Percentiles rank a stretch among this genome's conserved stretches.
These are phyloP conservation scores for Danio choprae DNA, from an alignment of 2,797 vertebrate species.

Conservation along the genomic window DNA sequence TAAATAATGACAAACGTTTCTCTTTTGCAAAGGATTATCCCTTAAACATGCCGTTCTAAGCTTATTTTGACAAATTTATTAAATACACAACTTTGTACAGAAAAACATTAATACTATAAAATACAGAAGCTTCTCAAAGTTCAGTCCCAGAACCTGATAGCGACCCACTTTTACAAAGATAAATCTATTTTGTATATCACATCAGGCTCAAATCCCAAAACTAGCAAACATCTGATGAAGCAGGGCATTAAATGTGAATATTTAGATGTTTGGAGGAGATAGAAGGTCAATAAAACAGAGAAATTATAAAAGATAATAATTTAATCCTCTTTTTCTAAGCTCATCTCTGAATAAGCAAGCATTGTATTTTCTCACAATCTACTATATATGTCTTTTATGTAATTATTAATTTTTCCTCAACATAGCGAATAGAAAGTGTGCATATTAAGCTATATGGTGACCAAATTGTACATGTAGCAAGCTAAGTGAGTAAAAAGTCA, in stretches of 20 bases:
- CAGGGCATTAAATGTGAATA: not conserved
- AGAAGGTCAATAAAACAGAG: not conserved
- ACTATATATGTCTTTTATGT: not conserved
- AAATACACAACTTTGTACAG: not conserved
- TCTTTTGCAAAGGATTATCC: not conserved
- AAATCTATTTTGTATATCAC: not conserved
- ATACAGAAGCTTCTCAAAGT: not conserved
- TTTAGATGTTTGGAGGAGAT: not conserved
- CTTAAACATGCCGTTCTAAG: too few relatives aligned
- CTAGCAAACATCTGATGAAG: slow-evolving; percentile 5
- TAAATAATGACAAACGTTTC: too few relatives aligned
- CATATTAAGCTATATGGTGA: too few relatives aligned
- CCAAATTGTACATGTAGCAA: too few relatives aligned
- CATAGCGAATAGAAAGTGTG: not conserved
- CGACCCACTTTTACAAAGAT: slow-evolving; percentile 18
- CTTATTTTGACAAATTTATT: not conserved
- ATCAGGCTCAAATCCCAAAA: slow-evolving; percentile 6
- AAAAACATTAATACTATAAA: not conserved
- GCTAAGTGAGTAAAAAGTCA: too few relatives aligned
- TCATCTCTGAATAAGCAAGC: slow-evolving; percentile 24
- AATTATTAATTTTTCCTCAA: not conserved
- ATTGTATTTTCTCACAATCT: slow-evolving; percentile 18
- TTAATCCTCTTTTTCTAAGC: not conserved
- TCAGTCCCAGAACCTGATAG: not conserved
- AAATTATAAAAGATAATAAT: not conserved